Percentiles rank a stretch among this genome's conserved stretches.
Conservation (phyloP, 2,113 vertebrate genomes). For the Halcyon senegalensis region DNA sequence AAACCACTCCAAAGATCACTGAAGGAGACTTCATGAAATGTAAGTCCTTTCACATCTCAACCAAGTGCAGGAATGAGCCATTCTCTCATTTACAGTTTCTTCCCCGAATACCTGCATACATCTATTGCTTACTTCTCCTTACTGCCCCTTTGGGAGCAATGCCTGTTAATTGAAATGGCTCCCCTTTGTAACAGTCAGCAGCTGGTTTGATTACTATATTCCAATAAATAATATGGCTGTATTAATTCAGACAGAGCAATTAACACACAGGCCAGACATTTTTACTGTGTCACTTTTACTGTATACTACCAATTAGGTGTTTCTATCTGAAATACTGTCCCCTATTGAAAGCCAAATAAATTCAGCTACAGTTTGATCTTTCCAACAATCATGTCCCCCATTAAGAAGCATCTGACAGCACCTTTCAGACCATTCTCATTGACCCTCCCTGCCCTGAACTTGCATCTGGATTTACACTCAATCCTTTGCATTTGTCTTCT, state of each 20-base stretch:
- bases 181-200: conserved; percentile 51
- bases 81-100: not conserved
- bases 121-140: conserved; percentile 39
- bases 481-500: not conserved
- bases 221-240: conserved; percentile 67
- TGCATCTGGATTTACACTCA: not conserved
- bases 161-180: conserved; percentile 64
- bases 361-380: conserved; percentile 38
- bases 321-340: conserved; percentile 63
- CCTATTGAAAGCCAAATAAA: conserved; percentile 57
- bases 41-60: not conserved
- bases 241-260: conserved; percentile 75
- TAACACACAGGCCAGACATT: conserved; percentile 70
- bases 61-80: not conserved
- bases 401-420: conserved; percentile 6
- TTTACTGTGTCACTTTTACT: conserved; percentile 60
- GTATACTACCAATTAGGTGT: conserved; percentile 58
- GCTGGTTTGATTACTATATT: conserved; percentile 63
- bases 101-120: not conserved
- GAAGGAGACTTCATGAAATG: not conserved
- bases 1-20: not conserved
- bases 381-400: conserved; percentile 24
- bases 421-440: not conserved
- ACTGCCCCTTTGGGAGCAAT: conserved; percentile 65
- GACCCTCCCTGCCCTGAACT: not conserved